Evolutionary conservation across 2,888 invertebrate genomes (phyloP).

Genomic region (Agrotis exclamationis): DNA sequence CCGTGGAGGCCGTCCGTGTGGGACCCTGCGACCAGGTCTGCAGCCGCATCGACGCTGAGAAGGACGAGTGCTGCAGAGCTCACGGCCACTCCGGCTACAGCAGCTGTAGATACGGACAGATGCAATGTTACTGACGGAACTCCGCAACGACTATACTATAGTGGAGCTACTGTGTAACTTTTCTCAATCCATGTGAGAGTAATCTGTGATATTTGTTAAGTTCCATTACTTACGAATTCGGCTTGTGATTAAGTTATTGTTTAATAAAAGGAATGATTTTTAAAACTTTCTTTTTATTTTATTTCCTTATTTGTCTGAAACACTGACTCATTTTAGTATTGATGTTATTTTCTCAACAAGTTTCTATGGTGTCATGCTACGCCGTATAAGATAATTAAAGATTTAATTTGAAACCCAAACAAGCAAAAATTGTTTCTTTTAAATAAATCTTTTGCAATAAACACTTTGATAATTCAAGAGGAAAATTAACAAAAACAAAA

Average conservation of each 20-base stretch:
- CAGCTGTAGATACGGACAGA: not conserved
- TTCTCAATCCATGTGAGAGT: conserved; percentile 8
- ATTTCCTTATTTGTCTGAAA: not conserved
- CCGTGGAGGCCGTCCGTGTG: conserved; percentile 28
- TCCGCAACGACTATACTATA: too few species aligned
- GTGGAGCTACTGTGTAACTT: too few species aligned
- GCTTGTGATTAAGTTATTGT: not conserved
- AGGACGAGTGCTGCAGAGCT: conserved; percentile 35
- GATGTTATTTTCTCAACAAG: too few species aligned
- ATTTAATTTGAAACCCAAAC: conserved; percentile 12
- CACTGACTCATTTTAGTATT: too few species aligned
- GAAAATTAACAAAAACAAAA: conserved; percentile 43
- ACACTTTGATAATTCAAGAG: conserved; percentile 51
- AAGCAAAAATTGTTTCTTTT: conserved; percentile 17
- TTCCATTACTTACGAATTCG: not conserved
- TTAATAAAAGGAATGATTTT: not conserved
- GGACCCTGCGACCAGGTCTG: conserved; percentile 33
- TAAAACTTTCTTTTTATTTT: not conserved
- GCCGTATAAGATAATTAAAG: not conserved
- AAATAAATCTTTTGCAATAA: conserved; percentile 26
- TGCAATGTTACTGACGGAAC: too few species aligned
- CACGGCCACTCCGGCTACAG: conserved; percentile 13
- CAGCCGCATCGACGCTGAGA: not conserved
- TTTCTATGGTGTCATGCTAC: too few species aligned
- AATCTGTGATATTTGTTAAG: not conserved